These are phyloP conservation scores for Drosophila mauritiana DNA, from an alignment of 1,140 invertebrate species.

Conservation along the genomic window DNA sequence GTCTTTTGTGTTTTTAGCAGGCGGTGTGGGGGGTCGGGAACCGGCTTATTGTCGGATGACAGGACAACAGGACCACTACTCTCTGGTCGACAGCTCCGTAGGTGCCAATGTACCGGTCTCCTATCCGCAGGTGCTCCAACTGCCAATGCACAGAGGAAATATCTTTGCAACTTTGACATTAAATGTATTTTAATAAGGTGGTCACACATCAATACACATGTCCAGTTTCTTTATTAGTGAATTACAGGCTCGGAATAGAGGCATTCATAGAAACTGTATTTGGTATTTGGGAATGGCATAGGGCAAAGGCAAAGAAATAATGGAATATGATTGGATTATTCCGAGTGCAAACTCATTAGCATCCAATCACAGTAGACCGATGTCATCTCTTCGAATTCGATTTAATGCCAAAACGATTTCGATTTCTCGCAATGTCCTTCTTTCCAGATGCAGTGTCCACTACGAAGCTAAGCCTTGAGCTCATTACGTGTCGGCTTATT, in stretches of 20 bases:
- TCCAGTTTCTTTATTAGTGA: not conserved
- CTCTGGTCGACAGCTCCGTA: constrained; percentile 20
- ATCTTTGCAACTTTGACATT: not conserved
- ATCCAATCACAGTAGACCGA: too few species aligned
- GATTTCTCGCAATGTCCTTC: not conserved
- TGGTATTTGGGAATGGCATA: too few species aligned
- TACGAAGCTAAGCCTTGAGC: constrained; percentile 41
- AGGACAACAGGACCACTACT: constrained; percentile 55
- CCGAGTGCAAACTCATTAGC: too few species aligned
- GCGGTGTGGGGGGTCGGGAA: not conserved
- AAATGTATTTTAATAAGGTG: not conserved
- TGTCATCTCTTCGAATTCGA: too few species aligned
- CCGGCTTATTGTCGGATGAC: constrained; percentile 62
- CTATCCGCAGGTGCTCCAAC: constrained; percentile 2
- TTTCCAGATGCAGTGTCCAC: constrained; percentile 22
- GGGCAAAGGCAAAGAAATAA: too few species aligned
- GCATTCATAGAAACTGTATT: too few species aligned
- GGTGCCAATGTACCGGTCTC: constrained; percentile 37
- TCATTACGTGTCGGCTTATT: constrained; percentile 74
- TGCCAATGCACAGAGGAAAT: constrained; percentile 19
- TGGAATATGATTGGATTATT: too few species aligned
- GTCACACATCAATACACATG: not conserved
- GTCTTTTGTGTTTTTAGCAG: constrained; percentile 62
- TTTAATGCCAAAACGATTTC: not conserved
- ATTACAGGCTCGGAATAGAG: not conserved